These are phyloP conservation scores for Aphaenogaster ashmeadi DNA, from an alignment of 1,140 invertebrate genomes.

Conservation along the genomic window DNA sequence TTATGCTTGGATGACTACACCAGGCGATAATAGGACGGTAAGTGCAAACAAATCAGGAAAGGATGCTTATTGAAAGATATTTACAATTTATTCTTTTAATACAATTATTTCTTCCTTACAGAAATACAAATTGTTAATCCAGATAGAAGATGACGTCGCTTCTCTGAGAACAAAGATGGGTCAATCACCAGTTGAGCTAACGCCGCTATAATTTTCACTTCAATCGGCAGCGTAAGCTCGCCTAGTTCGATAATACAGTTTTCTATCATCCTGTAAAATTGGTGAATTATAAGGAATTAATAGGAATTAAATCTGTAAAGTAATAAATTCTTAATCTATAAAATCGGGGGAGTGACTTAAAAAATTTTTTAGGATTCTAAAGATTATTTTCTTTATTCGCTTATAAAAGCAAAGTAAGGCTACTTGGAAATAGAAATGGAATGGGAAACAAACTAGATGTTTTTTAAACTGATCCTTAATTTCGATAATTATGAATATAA, in stretches of 20 bases:
- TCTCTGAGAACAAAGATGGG: constrained; percentile 89
- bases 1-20: constrained; percentile 88
- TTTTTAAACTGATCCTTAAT: neutral
- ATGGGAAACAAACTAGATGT: neutral
- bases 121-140: constrained; percentile 93
- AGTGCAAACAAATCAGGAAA: neutral
- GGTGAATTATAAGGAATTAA: constrained; percentile 22
- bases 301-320: constrained; percentile 23
- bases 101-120: constrained; percentile 80
- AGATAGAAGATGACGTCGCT: constrained; percentile 93
- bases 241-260: constrained; percentile 29
- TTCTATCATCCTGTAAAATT: constrained; percentile 14
- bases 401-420: neutral
- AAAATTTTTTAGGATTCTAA: neutral
- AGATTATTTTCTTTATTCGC: neutral
- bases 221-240: neutral
- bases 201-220: constrained; percentile 62
- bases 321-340: neutral
- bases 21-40: constrained; percentile 83
- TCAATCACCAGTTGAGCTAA: constrained; percentile 71
- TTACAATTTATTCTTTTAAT: neutral
- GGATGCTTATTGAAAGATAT: too few species aligned
- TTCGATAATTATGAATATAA: neutral
- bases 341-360: neutral
- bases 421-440: neutral